These are phyloP conservation scores for Passer montanus DNA, from an alignment of 2,113 vertebrate species.

Conservation along the genomic window DNA sequence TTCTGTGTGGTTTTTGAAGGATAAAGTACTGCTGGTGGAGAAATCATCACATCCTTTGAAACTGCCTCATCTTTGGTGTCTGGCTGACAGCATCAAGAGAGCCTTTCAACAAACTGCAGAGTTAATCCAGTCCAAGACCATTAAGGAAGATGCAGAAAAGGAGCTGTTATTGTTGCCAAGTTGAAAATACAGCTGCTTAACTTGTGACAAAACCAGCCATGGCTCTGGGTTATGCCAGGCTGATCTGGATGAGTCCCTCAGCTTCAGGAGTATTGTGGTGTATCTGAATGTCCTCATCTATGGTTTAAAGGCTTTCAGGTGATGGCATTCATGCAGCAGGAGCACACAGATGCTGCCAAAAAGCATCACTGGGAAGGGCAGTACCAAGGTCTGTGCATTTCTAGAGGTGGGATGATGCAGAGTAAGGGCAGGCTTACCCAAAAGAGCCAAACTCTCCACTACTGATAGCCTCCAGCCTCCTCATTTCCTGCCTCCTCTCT, in stretches of 20 bases:
- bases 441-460: not conserved
- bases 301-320: not conserved
- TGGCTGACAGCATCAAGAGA: not conserved
- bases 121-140: not conserved
- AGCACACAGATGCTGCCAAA: not conserved
- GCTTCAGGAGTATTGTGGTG: not conserved
- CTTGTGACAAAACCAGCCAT: accelerated
- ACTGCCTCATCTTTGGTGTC: not conserved
- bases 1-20: not conserved
- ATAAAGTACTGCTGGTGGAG: not conserved
- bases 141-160: not conserved
- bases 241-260: not conserved
- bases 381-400: accelerated
- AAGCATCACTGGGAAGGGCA: not conserved
- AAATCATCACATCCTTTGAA: not conserved
- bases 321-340: not conserved
- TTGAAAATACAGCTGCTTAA: not conserved
- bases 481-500: not conserved
- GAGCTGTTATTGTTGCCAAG: not conserved
- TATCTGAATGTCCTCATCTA: not conserved
- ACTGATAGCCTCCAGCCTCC: not conserved
- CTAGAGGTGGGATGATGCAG: not conserved
- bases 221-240: not conserved
- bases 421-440: not conserved
- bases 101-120: not conserved